Evolutionary conservation across 2,113 vertebrate genomes (phyloP).

Genomic region (Rhinopomastus cyanomelas): DNA sequence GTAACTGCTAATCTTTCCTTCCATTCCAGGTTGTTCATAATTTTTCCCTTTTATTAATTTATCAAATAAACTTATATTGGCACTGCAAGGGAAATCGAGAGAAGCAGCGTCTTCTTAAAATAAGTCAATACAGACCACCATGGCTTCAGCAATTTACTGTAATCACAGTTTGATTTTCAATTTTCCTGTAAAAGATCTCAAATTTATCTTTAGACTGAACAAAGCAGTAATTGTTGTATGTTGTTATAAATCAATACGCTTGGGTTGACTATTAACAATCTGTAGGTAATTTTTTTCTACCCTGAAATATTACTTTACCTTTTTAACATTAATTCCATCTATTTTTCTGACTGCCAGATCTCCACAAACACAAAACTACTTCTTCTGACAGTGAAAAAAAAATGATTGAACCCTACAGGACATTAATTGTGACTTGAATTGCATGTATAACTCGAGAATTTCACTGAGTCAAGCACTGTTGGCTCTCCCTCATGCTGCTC

Average conservation of each 20-base stretch:
- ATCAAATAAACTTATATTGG: background rate
- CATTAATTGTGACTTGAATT: background rate
- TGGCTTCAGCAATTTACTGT: background rate
- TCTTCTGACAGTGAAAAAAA: background rate
- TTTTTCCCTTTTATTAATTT: conserved; percentile 43
- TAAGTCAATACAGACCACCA: background rate
- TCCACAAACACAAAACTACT: background rate
- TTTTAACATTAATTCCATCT: background rate
- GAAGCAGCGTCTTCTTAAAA: background rate
- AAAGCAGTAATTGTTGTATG: background rate
- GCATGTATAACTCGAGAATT: background rate
- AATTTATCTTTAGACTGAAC: background rate
- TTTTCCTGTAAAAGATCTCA: background rate
- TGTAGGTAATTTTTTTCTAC: background rate
- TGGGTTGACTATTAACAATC: background rate
- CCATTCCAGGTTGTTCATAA: conserved; percentile 11
- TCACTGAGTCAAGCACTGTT: background rate
- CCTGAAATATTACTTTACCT: background rate
- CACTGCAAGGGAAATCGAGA: background rate
- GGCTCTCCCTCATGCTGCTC: background rate
- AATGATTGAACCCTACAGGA: background rate
- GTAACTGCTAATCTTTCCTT: background rate
- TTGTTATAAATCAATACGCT: too few relatives aligned
- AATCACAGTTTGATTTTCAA: conserved; percentile 50
- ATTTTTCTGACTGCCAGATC: background rate